Percentiles rank a stretch among this genome's conserved stretches.
These are phyloP conservation scores for Ichneumon xanthorius DNA, from an alignment of 2,888 invertebrate species.

Conservation along the genomic window DNA sequence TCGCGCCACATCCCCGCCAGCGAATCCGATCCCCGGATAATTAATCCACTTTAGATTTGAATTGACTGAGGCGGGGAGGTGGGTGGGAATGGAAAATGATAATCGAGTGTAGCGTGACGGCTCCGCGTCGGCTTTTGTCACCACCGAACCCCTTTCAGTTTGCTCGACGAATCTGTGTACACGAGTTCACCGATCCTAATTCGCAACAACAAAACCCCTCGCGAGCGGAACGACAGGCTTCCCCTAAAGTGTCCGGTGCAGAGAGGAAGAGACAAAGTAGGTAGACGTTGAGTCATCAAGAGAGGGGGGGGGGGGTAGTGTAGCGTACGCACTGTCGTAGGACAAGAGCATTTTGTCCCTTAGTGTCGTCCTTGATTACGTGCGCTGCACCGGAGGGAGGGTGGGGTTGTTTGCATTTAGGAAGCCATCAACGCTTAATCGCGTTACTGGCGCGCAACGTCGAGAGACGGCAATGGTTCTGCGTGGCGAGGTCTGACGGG, in stretches of 20 bases:
- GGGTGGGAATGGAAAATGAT: constrained; percentile 36
- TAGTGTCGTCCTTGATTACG: constrained; percentile 80
- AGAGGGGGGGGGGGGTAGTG: neutral
- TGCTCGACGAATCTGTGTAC: constrained; percentile 28
- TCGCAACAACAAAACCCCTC: constrained; percentile 58
- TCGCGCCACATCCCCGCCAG: neutral
- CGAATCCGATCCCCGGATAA: constrained; percentile 10
- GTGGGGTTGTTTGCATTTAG: constrained; percentile 83
- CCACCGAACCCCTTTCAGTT: constrained; percentile 35
- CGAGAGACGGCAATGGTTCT: constrained; percentile 77
- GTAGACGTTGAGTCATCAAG: neutral
- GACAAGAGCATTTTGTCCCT: constrained; percentile 48
- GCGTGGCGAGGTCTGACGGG: constrained; percentile 24
- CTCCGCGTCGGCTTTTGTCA: neutral
- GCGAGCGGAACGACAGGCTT: neutral
- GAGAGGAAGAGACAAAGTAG: constrained; percentile 30
- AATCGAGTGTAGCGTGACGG: constrained; percentile 33
- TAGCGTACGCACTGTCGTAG: constrained; percentile 38
- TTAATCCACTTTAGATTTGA: constrained; percentile 42
- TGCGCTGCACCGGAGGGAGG: constrained; percentile 39
- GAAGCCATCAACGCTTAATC: constrained; percentile 84
- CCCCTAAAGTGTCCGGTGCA: constrained; percentile 35
- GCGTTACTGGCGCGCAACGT: constrained; percentile 80
- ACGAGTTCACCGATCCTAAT: constrained; percentile 47
- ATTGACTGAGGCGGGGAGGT: neutral